Percentiles rank a stretch among this genome's conserved stretches.
Evolutionary conservation across 2,888 invertebrate species (phyloP).

Genomic region (Macrosiphum euphorbiae): DNA sequence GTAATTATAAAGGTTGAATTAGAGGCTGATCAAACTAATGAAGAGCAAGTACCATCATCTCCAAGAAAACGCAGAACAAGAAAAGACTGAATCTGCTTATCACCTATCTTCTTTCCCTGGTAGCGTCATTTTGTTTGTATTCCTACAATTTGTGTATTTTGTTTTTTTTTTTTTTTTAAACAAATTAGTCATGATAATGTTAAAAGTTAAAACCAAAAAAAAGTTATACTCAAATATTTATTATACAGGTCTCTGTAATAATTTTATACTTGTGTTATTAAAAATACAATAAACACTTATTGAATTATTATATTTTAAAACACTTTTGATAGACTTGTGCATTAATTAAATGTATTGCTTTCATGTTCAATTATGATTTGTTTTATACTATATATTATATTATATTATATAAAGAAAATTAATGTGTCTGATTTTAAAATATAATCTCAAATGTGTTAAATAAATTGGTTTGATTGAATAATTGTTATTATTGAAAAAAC

Average conservation of each 20-base stretch:
- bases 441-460: constrained; percentile 50
- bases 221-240: constrained; percentile 46
- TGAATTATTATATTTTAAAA: constrained; percentile 53
- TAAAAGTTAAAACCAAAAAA: constrained; percentile 36
- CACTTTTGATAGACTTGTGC: constrained; percentile 62
- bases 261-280: constrained; percentile 46
- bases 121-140: constrained; percentile 59
- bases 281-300: constrained; percentile 38
- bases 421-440: constrained; percentile 44
- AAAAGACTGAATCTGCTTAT: constrained; percentile 67
- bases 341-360: constrained; percentile 57
- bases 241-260: constrained; percentile 43
- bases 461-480: constrained; percentile 57
- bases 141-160: constrained; percentile 61
- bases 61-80: constrained; percentile 67
- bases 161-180: constrained; percentile 51
- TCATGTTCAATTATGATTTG: constrained; percentile 50
- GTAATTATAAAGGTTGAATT: constrained; percentile 56
- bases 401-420: constrained; percentile 28
- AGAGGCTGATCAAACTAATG: constrained; percentile 65
- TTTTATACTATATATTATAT: constrained; percentile 55
- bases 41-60: constrained; percentile 65
- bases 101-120: constrained; percentile 20
- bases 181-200: constrained; percentile 53
- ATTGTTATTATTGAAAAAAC: neutral